Percentiles rank a stretch among this genome's conserved stretches.
Evolutionary conservation across 1,140 invertebrate species (phyloP).

Genomic region (Amyelois transitella): DNA sequence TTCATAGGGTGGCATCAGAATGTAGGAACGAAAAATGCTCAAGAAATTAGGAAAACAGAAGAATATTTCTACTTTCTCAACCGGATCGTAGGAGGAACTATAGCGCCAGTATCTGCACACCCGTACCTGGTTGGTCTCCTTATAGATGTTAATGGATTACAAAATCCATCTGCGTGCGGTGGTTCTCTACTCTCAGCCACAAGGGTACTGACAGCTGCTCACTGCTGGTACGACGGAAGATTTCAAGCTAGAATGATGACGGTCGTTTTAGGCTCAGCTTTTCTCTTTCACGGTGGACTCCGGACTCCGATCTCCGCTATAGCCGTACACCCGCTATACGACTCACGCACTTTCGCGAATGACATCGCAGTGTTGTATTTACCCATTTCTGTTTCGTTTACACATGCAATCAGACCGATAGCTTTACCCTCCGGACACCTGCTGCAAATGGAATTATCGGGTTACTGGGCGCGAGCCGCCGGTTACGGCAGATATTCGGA

Average conservation of each 20-base stretch:
- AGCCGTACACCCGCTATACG: constrained; percentile 31
- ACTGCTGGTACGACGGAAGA: constrained; percentile 48
- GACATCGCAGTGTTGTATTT: constrained; percentile 46
- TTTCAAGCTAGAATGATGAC: constrained; percentile 37
- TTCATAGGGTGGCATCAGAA: constrained; percentile 32
- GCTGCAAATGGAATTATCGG: constrained; percentile 21
- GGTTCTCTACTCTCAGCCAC: constrained; percentile 33
- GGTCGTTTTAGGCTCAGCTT: constrained; percentile 38
- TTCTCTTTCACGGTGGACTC: constrained; percentile 40
- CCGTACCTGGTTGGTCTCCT: constrained; percentile 44
- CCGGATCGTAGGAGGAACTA: constrained; percentile 39
- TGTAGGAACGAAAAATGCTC: constrained; percentile 34
- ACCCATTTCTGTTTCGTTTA: constrained; percentile 22
- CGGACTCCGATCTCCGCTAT: constrained; percentile 24
- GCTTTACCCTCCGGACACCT: constrained; percentile 23
- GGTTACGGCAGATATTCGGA: constrained; percentile 49
- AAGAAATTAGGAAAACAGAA: constrained; percentile 17
- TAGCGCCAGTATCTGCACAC: constrained; percentile 32
- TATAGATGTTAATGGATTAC: constrained; percentile 36
- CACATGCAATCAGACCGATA: constrained; percentile 27
- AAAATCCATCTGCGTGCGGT: constrained; percentile 32
- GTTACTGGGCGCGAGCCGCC: constrained; percentile 25
- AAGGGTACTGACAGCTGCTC: constrained; percentile 49
- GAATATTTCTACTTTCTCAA: not conserved
- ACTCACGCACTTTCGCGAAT: constrained; percentile 36